A percentile compares a stretch with the other conserved stretches of the same genome.
Evolutionary conservation across 2,888 invertebrate genomes (phyloP).

Genomic region (Eupithecia inturbata): DNA sequence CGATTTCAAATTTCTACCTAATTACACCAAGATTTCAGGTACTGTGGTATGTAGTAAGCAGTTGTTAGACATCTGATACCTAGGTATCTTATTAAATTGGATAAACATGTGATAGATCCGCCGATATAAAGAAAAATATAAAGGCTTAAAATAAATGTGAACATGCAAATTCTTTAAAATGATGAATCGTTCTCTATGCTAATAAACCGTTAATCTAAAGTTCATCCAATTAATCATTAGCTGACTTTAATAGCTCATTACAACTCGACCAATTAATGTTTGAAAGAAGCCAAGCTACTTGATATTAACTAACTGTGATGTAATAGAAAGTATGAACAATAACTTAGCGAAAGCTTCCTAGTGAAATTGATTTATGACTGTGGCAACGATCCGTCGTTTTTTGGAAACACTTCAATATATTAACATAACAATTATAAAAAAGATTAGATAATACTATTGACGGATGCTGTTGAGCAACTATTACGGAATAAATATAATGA

Average conservation of each 20-base stretch:
- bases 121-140: neutral
- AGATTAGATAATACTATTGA: conserved; percentile 68
- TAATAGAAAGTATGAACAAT: conserved; percentile 84
- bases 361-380: conserved; percentile 82
- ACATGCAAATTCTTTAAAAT: neutral
- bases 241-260: conserved; percentile 56
- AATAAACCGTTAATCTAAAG: conserved; percentile 38
- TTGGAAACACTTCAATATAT: conserved; percentile 77
- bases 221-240: conserved; percentile 50
- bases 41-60: conserved; percentile 14
- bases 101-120: neutral
- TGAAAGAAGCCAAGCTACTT: conserved; percentile 72
- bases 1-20: conserved; percentile 17
- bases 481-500: conserved; percentile 35
- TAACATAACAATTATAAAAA: conserved; percentile 80
- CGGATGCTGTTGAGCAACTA: conserved; percentile 59
- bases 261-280: conserved; percentile 66
- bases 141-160: neutral
- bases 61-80: conserved; percentile 17
- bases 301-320: conserved; percentile 61
- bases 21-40: conserved; percentile 17
- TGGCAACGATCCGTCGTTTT: conserved; percentile 69
- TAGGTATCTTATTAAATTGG: neutral
- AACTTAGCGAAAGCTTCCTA: conserved; percentile 78
- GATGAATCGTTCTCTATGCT: conserved; percentile 22